Conservation (phyloP, 1,140 invertebrate genomes). For the Nomia melanderi region DNA sequence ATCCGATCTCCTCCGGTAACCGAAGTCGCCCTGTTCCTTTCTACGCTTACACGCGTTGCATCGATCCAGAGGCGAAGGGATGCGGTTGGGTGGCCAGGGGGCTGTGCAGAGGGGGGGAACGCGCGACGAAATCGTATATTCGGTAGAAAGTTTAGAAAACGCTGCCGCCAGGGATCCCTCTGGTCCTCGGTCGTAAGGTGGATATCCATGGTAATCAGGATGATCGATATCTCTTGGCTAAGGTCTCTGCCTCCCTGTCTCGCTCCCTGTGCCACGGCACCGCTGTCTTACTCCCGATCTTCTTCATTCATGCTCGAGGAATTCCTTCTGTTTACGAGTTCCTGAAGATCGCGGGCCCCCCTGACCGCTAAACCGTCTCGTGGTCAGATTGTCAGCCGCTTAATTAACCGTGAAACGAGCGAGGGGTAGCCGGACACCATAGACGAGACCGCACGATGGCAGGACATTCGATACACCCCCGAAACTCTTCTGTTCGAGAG, state of each 20-base stretch:
- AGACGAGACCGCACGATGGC: slow-evolving; percentile 75
- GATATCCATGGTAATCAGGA: slow-evolving; percentile 45
- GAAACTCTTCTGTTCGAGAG: slow-evolving; percentile 56
- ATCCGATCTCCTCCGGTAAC: slow-evolving; percentile 40
- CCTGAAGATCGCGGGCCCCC: slow-evolving; percentile 67
- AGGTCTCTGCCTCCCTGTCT: background rate
- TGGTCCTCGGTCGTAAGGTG: slow-evolving; percentile 20
- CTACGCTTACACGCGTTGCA: slow-evolving; percentile 13
- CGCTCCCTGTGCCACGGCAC: no score
- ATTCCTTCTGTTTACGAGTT: slow-evolving; percentile 77
- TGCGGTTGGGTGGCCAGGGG: background rate
- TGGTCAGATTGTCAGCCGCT: slow-evolving; percentile 80
- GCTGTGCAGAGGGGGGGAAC: background rate
- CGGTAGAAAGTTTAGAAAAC: slow-evolving; percentile 50
- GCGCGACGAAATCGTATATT: slow-evolving; percentile 22
- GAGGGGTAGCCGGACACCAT: slow-evolving; percentile 77
- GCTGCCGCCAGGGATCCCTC: slow-evolving; percentile 34
- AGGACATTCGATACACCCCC: slow-evolving; percentile 81
- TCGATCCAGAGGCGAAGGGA: slow-evolving; percentile 26
- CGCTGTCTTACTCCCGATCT: slow-evolving; percentile 14
- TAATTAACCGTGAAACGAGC: slow-evolving; percentile 82
- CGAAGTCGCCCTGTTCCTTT: slow-evolving; percentile 40
- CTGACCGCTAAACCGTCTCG: slow-evolving; percentile 77
- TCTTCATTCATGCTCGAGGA: slow-evolving; percentile 76
- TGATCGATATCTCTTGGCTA: slow-evolving; percentile 61